Conservation (phyloP, 35 echinoderm and acorn worm genomes). For the Ophiothrix spiculata region DNA sequence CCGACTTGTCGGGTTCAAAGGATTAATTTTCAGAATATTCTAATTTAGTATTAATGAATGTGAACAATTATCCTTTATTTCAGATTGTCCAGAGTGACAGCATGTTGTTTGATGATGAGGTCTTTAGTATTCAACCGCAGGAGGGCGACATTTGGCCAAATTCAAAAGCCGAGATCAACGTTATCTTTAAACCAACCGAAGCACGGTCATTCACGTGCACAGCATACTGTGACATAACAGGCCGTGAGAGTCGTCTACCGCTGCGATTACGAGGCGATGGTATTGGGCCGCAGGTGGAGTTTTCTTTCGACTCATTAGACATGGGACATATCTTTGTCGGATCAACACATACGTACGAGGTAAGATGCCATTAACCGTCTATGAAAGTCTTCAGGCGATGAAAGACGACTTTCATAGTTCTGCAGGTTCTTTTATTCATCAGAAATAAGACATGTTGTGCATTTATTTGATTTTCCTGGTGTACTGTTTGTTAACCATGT, state of each 20-base stretch:
- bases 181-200: conserved; percentile 80
- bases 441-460: no score
- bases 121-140: conserved; percentile 70
- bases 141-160: conserved; percentile 95
- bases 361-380: no score
- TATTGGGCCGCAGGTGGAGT: conserved; percentile 75
- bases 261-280: conserved; percentile 86
- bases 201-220: conserved; percentile 73
- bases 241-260: conserved; percentile 78
- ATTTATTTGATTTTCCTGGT: no score
- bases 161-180: conserved; percentile 62
- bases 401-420: no score
- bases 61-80: neutral
- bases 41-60: no score
- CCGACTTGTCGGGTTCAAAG: no score
- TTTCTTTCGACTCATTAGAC: conserved; percentile 87
- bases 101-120: conserved; percentile 86
- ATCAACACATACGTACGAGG: conserved; percentile 95
- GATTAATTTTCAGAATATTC: no score
- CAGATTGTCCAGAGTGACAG: conserved; percentile 78
- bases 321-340: conserved; percentile 96
- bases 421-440: no score
- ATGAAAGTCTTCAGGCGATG: no score
- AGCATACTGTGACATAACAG: conserved; percentile 97
- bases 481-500: no score